phyloP scores from a whole-genome alignment of 1,140 invertebrate genomes.

The Drosophila seguyi region DNA sequence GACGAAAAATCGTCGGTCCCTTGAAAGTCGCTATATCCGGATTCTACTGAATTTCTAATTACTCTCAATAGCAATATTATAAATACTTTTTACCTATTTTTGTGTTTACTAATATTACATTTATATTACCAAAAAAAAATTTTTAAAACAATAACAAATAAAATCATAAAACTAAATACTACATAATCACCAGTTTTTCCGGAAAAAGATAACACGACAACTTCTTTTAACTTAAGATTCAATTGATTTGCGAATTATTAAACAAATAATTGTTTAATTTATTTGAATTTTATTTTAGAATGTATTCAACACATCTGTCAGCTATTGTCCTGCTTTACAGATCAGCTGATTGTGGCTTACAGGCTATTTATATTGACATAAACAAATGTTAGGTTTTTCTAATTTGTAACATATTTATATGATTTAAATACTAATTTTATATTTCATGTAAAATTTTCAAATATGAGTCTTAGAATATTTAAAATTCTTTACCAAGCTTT shows the following conservation, averaged over 20 bases:
- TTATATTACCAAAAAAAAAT: neutral
- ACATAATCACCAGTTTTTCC: neutral
- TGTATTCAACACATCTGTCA: neutral
- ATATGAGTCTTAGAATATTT: no score
- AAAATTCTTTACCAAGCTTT: neutral
- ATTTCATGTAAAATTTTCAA: neutral
- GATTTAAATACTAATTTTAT: neutral
- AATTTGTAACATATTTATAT: neutral
- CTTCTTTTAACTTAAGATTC: no score
- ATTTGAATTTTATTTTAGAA: neutral
- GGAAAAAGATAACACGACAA: neutral
- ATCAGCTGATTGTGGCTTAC: neutral
- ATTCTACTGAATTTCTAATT: neutral
- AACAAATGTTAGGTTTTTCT: neutral
- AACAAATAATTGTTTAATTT: neutral
- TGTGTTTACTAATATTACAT: neutral
- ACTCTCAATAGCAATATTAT: neutral
- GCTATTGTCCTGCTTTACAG: neutral
- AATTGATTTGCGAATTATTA: no score
- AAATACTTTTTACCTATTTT: neutral
- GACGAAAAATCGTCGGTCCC: no score
- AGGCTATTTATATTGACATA: neutral
- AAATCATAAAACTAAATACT: neutral
- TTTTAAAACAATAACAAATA: no score
- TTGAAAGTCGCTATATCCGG: no score